Percentiles rank a stretch among this genome's conserved stretches.
These are phyloP conservation scores for Eurystomus gularis DNA, from an alignment of 2,113 vertebrate genomes.

Conservation along the genomic window DNA sequence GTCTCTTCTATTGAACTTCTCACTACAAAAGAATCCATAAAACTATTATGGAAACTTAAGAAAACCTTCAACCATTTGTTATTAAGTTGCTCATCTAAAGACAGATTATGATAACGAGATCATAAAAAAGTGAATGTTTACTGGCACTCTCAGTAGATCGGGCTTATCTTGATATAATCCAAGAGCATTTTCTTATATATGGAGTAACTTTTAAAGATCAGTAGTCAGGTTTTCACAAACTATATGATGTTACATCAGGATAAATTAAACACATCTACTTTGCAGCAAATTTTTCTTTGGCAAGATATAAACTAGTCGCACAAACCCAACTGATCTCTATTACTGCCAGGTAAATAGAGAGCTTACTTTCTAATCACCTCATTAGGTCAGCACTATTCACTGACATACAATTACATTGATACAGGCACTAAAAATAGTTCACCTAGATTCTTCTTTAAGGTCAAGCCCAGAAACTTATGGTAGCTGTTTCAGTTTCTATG, in stretches of 20 bases:
- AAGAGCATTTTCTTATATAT: not conserved
- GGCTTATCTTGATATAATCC: not conserved
- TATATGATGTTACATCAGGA: accelerated
- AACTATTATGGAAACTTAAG: not conserved
- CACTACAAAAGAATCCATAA: not conserved
- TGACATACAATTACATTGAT: not conserved
- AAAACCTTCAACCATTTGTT: not conserved
- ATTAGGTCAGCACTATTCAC: not conserved
- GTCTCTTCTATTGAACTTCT: not conserved
- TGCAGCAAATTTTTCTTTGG: not conserved
- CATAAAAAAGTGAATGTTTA: not conserved
- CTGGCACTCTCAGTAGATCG: not conserved
- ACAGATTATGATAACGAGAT: not conserved
- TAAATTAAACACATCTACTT: not conserved
- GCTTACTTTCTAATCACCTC: not conserved
- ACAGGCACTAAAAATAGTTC: not conserved
- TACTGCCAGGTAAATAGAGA: not conserved
- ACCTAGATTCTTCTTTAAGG: conserved; percentile 1
- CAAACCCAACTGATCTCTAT: not conserved
- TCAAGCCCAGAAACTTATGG: not conserved
- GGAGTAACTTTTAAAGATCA: not conserved
- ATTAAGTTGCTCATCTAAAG: not conserved
- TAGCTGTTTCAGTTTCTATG: not conserved
- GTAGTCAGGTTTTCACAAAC: not conserved
- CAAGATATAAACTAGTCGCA: not conserved